phyloP scores from a whole-genome alignment of 2,888 invertebrate genomes.

The Pomacea canaliculata region DNA sequence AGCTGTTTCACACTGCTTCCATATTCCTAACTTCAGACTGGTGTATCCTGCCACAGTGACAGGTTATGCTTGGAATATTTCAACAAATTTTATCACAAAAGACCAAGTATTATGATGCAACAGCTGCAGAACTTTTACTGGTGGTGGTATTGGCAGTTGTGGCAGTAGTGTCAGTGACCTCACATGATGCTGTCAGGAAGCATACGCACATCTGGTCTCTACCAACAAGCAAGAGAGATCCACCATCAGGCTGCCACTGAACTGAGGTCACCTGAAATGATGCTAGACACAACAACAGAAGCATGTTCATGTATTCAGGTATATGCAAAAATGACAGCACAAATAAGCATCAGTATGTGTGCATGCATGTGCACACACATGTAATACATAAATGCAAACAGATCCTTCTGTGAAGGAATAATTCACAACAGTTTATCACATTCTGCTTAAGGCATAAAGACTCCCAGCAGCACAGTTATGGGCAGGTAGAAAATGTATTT shows the following conservation, averaged over 20 bases:
- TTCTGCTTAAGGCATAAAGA: no score
- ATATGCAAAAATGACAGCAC: background rate
- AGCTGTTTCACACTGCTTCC: no score
- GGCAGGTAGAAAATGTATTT: no score
- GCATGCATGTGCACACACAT: background rate
- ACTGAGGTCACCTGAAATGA: slow-evolving; percentile 63
- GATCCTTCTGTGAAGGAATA: background rate
- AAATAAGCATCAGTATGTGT: background rate
- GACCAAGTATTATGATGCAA: no score
- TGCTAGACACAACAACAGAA: slow-evolving; percentile 39
- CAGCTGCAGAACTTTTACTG: slow-evolving; percentile 1
- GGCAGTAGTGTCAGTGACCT: slow-evolving; percentile 20
- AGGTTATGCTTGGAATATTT: no score
- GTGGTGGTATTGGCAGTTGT: slow-evolving; percentile 28
- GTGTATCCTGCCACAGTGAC: no score
- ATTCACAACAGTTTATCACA: no score
- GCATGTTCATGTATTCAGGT: background rate
- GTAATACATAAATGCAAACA: background rate
- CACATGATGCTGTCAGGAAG: slow-evolving; percentile 52
- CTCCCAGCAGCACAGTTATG: no score
- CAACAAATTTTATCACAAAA: no score
- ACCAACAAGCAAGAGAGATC: slow-evolving; percentile 63
- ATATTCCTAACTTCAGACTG: no score
- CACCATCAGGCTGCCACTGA: slow-evolving; percentile 67
- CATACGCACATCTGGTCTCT: slow-evolving; percentile 69